phyloP scores from a whole-genome alignment of 2,113 vertebrate species.

The Eonycteris spelaea region DNA sequence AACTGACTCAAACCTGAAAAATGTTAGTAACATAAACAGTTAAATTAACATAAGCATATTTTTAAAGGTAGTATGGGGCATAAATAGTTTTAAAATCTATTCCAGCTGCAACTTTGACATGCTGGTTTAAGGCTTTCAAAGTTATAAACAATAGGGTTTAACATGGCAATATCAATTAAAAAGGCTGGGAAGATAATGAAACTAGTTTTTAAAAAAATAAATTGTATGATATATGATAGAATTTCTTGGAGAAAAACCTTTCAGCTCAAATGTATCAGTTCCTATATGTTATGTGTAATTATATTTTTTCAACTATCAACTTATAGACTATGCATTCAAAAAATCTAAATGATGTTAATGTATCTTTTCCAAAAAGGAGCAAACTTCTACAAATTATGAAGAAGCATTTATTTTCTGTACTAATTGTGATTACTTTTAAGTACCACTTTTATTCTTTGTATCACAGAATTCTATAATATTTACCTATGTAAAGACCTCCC shows the following conservation, averaged over 20 bases:
- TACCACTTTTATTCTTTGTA: neutral
- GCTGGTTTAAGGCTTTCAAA: slow-evolving; percentile 22
- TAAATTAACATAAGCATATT: neutral
- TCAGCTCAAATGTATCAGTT: slow-evolving; percentile 13
- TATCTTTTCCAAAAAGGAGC: slow-evolving; percentile 24
- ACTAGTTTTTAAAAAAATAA: neutral
- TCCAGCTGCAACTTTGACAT: neutral
- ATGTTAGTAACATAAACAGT: neutral
- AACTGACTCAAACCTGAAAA: neutral
- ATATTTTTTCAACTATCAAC: slow-evolving; percentile 55
- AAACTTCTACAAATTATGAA: slow-evolving; percentile 1
- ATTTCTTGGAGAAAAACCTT: neutral
- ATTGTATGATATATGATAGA: neutral
- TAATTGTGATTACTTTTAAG: neutral
- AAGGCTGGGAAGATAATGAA: neutral
- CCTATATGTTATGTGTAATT: slow-evolving; percentile 12
- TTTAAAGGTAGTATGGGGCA: slow-evolving; percentile 9
- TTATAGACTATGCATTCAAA: slow-evolving; percentile 51
- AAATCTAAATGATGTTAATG: slow-evolving; percentile 39
- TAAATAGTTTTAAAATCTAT: neutral
- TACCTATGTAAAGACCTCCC: neutral
- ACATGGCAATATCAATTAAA: neutral
- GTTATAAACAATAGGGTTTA: neutral
- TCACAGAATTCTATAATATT: neutral
- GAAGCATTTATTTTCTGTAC: slow-evolving; percentile 49